Percentiles rank a stretch among this genome's conserved stretches.
Conservation (phyloP, 2,797 vertebrate species). For the Gymnothorax javanicus region DNA sequence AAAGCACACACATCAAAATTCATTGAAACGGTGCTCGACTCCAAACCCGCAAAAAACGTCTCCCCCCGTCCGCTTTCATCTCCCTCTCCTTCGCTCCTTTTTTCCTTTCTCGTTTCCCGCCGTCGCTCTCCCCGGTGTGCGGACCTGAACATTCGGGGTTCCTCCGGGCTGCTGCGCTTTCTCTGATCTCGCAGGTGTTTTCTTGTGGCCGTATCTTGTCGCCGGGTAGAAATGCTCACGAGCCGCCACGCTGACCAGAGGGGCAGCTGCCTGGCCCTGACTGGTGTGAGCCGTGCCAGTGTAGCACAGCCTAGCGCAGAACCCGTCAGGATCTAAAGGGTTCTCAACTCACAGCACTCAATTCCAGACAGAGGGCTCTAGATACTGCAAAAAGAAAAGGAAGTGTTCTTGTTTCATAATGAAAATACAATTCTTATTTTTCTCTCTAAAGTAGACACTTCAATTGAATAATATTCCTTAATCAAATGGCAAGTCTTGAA, state of each 20-base stretch:
- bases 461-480: too few species aligned
- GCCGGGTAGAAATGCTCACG: neutral
- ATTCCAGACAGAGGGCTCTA: too few species aligned
- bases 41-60: constrained; percentile 3
- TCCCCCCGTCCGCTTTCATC: constrained; percentile 32
- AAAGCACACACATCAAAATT: constrained; percentile 42
- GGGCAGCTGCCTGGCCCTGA: neutral
- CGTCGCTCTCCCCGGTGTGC: neutral
- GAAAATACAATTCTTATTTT: too few species aligned
- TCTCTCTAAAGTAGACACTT: too few species aligned
- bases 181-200: neutral
- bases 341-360: too few species aligned
- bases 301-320: neutral
- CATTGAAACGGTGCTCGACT: constrained; percentile 24
- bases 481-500: too few species aligned
- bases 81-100: constrained; percentile 28
- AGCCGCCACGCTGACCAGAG: neutral
- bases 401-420: too few species aligned
- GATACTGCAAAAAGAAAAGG: too few species aligned
- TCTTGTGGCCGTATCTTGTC: neutral
- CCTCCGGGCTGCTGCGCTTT: neutral
- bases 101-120: constrained; percentile 2
- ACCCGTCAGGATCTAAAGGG: neutral
- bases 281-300: neutral
- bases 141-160: neutral